Conservation (phyloP, 64 coral and sea anemone species). For the Montipora efflorescens region DNA sequence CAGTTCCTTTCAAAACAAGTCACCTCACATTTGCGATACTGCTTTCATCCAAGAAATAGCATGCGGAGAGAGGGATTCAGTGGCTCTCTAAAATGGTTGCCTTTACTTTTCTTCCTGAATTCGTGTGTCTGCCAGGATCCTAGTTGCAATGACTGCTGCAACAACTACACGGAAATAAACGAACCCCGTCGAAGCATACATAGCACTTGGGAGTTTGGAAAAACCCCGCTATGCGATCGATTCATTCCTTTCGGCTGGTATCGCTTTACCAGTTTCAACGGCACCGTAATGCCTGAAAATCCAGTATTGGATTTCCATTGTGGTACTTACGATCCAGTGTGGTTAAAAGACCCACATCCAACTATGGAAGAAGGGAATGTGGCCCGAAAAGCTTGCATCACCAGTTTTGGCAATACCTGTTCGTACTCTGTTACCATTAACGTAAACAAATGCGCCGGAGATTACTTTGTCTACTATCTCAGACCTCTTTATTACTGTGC, state of each 20-base stretch:
- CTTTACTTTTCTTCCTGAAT: background rate
- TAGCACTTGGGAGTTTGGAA: background rate
- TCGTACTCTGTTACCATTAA: background rate
- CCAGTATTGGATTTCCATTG: background rate
- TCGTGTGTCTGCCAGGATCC: background rate
- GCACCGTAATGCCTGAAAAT: slow-evolving; percentile 43
- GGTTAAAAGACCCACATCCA: slow-evolving; percentile 36
- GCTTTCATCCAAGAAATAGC: no score
- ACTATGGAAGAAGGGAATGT: background rate
- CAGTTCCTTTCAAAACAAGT: no score
- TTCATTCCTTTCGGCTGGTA: slow-evolving; percentile 47
- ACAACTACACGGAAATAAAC: background rate
- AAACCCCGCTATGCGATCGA: slow-evolving; percentile 36
- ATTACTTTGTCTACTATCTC: slow-evolving; percentile 65
- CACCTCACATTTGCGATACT: no score
- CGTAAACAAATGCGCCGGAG: slow-evolving; percentile 27
- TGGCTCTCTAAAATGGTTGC: background rate
- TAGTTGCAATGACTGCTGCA: slow-evolving; percentile 2
- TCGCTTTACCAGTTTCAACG: slow-evolving; percentile 39
- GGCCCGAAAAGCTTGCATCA: background rate
- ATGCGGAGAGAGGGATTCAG: no score
- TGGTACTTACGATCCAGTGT: slow-evolving; percentile 59
- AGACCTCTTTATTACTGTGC: slow-evolving; percentile 1
- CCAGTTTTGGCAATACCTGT: background rate
- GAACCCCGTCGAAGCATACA: background rate